A percentile compares a stretch with the other conserved stretches of the same genome.
Conservation (phyloP, 2,797 vertebrate genomes). For the Muraenolepis orangiensis region DNA sequence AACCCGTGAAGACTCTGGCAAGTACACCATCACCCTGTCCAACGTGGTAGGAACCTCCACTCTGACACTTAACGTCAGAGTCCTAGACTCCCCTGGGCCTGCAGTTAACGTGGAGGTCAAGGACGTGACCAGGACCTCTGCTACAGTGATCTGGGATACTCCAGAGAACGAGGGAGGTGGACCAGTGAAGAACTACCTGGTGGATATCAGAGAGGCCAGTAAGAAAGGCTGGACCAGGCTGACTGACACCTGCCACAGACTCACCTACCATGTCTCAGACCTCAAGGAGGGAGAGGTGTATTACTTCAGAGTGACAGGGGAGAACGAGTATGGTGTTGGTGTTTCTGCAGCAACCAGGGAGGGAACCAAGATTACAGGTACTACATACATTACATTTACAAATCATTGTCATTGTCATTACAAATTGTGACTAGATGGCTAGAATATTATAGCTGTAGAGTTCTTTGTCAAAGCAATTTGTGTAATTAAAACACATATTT, state of each 20-base stretch:
- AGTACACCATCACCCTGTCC: constrained; percentile 92
- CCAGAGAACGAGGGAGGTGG: constrained; percentile 97
- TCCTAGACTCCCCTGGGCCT: constrained; percentile 94
- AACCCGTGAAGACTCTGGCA: constrained; percentile 92
- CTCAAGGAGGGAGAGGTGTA: constrained; percentile 91
- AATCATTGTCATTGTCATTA: not conserved
- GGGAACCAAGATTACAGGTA: constrained; percentile 97
- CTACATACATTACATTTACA: constrained; percentile 8
- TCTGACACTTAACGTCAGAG: constrained; percentile 89
- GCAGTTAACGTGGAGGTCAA: constrained; percentile 79
- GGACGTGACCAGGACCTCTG: constrained; percentile 90
- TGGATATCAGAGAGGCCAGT: constrained; percentile 95
- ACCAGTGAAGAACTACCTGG: constrained; percentile 92
- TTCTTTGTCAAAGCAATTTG: not conserved
- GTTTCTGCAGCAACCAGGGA: constrained; percentile 88
- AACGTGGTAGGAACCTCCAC: constrained; percentile 84
- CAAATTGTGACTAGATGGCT: not conserved
- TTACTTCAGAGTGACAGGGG: constrained; percentile 93
- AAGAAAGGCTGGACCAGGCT: constrained; percentile 96
- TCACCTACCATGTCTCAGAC: constrained; percentile 88
- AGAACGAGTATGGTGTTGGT: constrained; percentile 94
- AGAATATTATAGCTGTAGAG: not conserved
- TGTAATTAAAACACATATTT: constrained; percentile 23
- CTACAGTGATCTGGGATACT: constrained; percentile 89
- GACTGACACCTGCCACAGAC: constrained; percentile 87